Evolutionary conservation across 2,113 vertebrate species (phyloP).

Genomic region (Arenaria interpres): DNA sequence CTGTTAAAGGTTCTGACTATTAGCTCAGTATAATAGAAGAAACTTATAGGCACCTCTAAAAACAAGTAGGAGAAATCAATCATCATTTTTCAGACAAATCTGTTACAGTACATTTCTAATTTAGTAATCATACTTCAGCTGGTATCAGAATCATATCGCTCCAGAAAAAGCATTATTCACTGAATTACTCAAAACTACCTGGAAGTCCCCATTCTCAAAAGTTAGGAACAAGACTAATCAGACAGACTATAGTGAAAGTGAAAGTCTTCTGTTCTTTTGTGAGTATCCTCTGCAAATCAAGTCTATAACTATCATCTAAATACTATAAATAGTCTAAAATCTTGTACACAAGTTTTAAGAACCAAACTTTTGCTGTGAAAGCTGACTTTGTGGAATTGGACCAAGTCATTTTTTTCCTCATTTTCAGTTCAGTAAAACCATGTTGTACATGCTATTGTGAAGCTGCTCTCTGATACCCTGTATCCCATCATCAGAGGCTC

Average conservation of each 20-base stretch:
- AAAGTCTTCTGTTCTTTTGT: neutral
- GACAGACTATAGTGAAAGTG: neutral
- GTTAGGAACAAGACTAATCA: neutral
- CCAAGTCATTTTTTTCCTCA: accelerated
- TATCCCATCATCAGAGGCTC: neutral
- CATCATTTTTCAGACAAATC: neutral
- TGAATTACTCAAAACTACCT: neutral
- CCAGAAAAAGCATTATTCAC: neutral
- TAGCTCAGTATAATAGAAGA: neutral
- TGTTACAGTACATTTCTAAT: neutral
- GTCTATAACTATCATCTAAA: neutral
- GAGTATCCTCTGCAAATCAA: neutral
- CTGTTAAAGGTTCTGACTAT: neutral
- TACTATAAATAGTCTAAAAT: neutral
- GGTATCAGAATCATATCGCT: neutral
- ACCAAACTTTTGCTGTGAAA: neutral
- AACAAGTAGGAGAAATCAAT: neutral
- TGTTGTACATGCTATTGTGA: neutral
- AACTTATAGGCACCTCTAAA: accelerated
- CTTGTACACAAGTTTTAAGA: neutral
- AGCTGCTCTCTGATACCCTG: neutral
- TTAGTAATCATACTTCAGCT: neutral
- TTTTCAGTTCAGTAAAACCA: neutral
- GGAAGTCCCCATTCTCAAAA: neutral
- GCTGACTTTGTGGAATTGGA: neutral